Evolutionary conservation across 1,140 invertebrate species (phyloP), one percentile per base, ranked within the genome.

Genomic region (Lineus longissimus): DNA sequence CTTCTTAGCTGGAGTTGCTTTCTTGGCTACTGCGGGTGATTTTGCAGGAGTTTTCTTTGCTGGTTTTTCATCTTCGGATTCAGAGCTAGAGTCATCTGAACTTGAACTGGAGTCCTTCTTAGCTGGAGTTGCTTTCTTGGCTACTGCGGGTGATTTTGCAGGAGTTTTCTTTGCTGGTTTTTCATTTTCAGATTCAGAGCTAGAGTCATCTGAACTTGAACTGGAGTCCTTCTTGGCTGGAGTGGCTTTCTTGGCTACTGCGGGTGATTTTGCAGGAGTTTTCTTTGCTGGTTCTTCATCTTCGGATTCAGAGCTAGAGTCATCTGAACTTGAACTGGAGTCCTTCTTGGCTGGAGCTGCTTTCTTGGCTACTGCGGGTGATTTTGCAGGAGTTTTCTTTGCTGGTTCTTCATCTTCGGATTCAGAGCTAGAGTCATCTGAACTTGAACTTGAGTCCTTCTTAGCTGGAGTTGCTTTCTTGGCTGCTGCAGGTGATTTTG

Each of bases 371-470:
- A 7, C n/a, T 33, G 63, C 29, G 1, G 23, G 27, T 62, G 47
- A n/a, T 58, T 65, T n/a, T n/a, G n/a, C n/a, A n/a, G n/a, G n/a
- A n/a, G n/a, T n/a, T n/a, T n/a, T n/a, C n/a, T n/a, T 55, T 54
- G 25, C 45, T 22, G 60, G 40, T 4, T 17, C 54, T 61, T 57
- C 56, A 23, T 51, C 47, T 27, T 51, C 47, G 25, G n/a, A n/a
- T n/a, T n/a, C n/a, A n/a, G 55, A 60, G 27, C 57, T 55, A 0
- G 62, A 64, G 41, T 36, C 40, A n/a, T 66, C 67, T 2, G 62
- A 61, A 31, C 59, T 63, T 25, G 60, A 63, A 23, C 60, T 61
- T 11, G 68, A 66, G 27, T 64, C 51, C 58, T 73, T 71, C 36
- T 71, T 57, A 2, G 59, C 31, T 19, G 61, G 11, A 0, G 69